Conservation (phyloP, 1,140 invertebrate species). For the Thaumetopoea pityocampa region DNA sequence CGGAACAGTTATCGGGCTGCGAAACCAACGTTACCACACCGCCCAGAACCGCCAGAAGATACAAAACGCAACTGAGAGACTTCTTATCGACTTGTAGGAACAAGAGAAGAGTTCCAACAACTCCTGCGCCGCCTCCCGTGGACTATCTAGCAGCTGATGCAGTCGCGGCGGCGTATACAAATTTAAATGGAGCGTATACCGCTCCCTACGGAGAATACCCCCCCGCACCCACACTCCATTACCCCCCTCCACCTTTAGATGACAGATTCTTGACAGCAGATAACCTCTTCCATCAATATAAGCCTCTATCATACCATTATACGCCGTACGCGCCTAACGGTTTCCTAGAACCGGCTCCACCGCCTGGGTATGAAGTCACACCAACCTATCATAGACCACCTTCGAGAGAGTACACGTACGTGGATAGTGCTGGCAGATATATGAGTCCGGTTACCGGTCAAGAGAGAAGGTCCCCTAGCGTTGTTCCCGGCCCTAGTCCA, state of each 20-base stretch:
- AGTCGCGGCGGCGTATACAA: slow-evolving; percentile 86
- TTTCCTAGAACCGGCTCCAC: slow-evolving; percentile 82
- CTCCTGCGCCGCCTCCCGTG: slow-evolving; percentile 63
- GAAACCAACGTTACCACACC: slow-evolving; percentile 79
- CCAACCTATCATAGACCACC: slow-evolving; percentile 61
- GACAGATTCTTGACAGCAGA: slow-evolving; percentile 87
- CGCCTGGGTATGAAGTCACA: slow-evolving; percentile 68
- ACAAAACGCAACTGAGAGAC: slow-evolving; percentile 94
- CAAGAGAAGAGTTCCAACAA: slow-evolving; percentile 87
- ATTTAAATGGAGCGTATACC: slow-evolving; percentile 88
- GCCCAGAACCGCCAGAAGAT: slow-evolving; percentile 88
- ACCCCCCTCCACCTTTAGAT: slow-evolving; percentile 83
- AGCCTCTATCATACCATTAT: slow-evolving; percentile 85
- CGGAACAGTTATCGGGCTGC: slow-evolving; percentile 84
- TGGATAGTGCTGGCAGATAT: slow-evolving; percentile 63
- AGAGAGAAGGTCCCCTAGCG: slow-evolving; percentile 75
- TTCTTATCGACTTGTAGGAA: slow-evolving; percentile 94
- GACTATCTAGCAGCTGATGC: slow-evolving; percentile 77
- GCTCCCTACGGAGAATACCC: slow-evolving; percentile 78
- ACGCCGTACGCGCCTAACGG: slow-evolving; percentile 85
- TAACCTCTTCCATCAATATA: slow-evolving; percentile 91
- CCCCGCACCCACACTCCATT: slow-evolving; percentile 80
- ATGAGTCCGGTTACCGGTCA: slow-evolving; percentile 60
- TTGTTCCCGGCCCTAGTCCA: slow-evolving; percentile 61
- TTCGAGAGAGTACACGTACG: slow-evolving; percentile 75